Evolutionary conservation across 2,888 invertebrate genomes (phyloP).

Genomic region (Lordiphosa andalusiaca): DNA sequence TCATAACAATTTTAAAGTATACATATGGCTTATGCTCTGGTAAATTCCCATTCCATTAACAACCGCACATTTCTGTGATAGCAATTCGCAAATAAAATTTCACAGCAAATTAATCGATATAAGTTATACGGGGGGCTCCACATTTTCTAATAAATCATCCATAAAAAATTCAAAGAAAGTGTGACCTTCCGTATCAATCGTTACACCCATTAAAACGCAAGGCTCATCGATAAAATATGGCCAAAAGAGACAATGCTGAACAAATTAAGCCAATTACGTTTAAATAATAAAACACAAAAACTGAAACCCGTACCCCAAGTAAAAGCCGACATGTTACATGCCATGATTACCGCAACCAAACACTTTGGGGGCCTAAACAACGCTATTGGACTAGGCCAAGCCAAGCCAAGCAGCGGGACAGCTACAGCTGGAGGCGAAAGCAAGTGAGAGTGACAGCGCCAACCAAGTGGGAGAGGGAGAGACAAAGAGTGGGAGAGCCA

Average conservation of each 20-base stretch:
- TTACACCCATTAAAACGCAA: constrained; percentile 18
- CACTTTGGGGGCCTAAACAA: constrained; percentile 14
- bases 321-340: constrained; percentile 40
- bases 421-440: constrained; percentile 2
- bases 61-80: too few species aligned
- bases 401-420: too few species aligned
- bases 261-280: constrained; percentile 65
- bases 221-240: constrained; percentile 24
- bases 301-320: constrained; percentile 13
- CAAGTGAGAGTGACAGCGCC: constrained; percentile 4
- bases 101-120: neutral
- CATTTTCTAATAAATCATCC: constrained; percentile 46
- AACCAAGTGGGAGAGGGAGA: neutral
- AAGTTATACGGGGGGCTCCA: constrained; percentile 4
- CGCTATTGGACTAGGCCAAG: neutral
- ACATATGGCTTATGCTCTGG: too few species aligned
- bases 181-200: constrained; percentile 44
- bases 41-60: too few species aligned
- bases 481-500: neutral
- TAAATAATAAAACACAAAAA: constrained; percentile 58
- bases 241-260: constrained; percentile 41
- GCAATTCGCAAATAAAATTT: too few species aligned
- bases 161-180: constrained; percentile 42
- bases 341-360: constrained; percentile 42
- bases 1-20: too few species aligned